phyloP scores from a whole-genome alignment of 2,113 vertebrate species.

The Pongo pygmaeus region DNA sequence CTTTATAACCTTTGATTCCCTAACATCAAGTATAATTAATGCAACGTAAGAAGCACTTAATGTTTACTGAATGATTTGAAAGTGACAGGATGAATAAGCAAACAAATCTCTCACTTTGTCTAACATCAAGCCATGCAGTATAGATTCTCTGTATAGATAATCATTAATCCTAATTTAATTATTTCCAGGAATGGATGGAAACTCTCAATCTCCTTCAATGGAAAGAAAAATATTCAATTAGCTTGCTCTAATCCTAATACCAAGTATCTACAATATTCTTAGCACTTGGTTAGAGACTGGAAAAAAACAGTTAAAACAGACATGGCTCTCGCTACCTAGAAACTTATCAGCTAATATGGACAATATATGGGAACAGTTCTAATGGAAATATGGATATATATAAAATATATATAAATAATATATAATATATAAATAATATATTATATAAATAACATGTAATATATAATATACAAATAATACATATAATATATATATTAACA shows the following conservation, averaged over 20 bases:
- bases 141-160: constrained; percentile 35
- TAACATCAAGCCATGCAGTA: neutral
- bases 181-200: constrained; percentile 71
- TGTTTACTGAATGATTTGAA: constrained; percentile 39
- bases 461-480: neutral
- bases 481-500: neutral
- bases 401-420: neutral
- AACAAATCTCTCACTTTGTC: neutral
- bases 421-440: neutral
- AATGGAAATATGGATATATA: neutral
- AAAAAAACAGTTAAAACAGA: constrained; percentile 35
- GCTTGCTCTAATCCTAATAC: constrained; percentile 46
- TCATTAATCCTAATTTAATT: constrained; percentile 70
- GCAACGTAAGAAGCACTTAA: neutral
- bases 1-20: neutral
- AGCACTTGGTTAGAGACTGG: neutral
- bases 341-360: neutral
- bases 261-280: constrained; percentile 24
- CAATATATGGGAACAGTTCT: neutral
- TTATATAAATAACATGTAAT: neutral
- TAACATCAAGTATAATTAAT: constrained; percentile 14
- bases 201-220: neutral
- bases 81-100: neutral
- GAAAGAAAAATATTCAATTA: constrained; percentile 65
- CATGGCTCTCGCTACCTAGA: neutral